A percentile compares a stretch with the other conserved stretches of the same genome.
These are phyloP conservation scores for Quadroppia sp. DNA, from an alignment of 2,888 invertebrate species.

Conservation along the genomic window DNA sequence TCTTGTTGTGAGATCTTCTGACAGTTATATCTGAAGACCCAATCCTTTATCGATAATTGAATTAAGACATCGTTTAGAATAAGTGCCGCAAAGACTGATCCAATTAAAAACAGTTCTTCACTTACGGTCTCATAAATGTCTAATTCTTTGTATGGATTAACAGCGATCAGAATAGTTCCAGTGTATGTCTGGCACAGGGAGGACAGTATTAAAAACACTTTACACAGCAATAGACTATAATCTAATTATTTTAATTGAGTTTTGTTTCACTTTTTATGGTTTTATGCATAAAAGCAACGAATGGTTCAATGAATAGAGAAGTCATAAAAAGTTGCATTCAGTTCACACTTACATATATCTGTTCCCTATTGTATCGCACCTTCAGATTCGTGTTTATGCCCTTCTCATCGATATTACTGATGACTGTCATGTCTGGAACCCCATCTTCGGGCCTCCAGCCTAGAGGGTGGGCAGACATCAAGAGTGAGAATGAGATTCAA, in stretches of 20 bases:
- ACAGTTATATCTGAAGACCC: constrained; percentile 74
- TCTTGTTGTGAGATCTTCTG: constrained; percentile 70
- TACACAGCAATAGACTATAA: not conserved
- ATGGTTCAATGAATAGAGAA: not conserved
- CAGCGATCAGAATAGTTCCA: constrained; percentile 84
- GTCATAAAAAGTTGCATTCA: not conserved
- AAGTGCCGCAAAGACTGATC: not conserved
- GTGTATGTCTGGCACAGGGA: constrained; percentile 70
- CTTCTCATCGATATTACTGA: constrained; percentile 80
- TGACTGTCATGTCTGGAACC: constrained; percentile 84
- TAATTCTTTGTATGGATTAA: constrained; percentile 88
- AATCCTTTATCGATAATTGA: constrained; percentile 60
- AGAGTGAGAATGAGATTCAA: too few relatives aligned
- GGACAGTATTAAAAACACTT: not conserved
- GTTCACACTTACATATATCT: constrained; percentile 68
- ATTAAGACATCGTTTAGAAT: constrained; percentile 2
- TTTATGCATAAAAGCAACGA: too few relatives aligned
- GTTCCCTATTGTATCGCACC: constrained; percentile 72
- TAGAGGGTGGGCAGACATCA: constrained; percentile 1
- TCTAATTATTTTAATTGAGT: not conserved
- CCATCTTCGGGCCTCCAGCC: constrained; percentile 61
- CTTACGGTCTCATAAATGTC: constrained; percentile 73
- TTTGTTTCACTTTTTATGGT: not conserved
- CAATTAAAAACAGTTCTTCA: too few relatives aligned
- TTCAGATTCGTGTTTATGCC: constrained; percentile 83